phyloP scores from a whole-genome alignment of 2,797 vertebrate genomes.

The Heteromormyrus szaboi region DNA sequence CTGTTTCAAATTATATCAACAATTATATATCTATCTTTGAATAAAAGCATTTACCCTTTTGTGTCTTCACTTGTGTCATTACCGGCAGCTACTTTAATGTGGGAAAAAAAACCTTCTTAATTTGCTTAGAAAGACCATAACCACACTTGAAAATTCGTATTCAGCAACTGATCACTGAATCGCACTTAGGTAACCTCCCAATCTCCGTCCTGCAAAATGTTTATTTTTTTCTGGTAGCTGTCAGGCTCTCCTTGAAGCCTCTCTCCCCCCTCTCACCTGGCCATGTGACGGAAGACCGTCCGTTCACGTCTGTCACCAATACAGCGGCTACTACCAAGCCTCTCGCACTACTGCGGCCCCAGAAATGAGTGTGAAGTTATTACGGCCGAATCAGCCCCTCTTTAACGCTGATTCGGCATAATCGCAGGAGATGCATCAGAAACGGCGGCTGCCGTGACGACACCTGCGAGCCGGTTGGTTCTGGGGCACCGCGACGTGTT shows the following conservation, averaged over 20 bases:
- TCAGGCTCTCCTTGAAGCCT: conserved; percentile 20
- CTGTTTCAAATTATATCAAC: not conserved
- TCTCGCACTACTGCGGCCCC: not conserved
- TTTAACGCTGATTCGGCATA: not conserved
- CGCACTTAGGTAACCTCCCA: not conserved
- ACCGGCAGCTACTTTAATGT: not conserved
- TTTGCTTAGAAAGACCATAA: not conserved
- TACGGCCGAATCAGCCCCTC: not conserved
- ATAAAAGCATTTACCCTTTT: not conserved
- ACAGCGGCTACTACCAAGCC: conserved; percentile 44
- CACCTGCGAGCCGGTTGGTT: not conserved
- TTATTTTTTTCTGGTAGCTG: conserved; percentile 23
- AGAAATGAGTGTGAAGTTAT: not conserved
- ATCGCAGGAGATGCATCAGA: not conserved
- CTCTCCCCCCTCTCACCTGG: conserved; percentile 30
- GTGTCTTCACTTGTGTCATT: not conserved
- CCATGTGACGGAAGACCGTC: conserved; percentile 35
- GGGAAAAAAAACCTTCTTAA: not conserved
- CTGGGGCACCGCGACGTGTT: not conserved
- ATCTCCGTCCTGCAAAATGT: not conserved
- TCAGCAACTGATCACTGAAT: not conserved
- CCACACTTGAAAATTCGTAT: not conserved
- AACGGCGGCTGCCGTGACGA: not conserved
- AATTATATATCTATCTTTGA: not conserved
- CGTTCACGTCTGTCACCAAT: conserved; percentile 44